Conservation (phyloP, 2,888 invertebrate genomes). For the Aphodius granarius region DNA sequence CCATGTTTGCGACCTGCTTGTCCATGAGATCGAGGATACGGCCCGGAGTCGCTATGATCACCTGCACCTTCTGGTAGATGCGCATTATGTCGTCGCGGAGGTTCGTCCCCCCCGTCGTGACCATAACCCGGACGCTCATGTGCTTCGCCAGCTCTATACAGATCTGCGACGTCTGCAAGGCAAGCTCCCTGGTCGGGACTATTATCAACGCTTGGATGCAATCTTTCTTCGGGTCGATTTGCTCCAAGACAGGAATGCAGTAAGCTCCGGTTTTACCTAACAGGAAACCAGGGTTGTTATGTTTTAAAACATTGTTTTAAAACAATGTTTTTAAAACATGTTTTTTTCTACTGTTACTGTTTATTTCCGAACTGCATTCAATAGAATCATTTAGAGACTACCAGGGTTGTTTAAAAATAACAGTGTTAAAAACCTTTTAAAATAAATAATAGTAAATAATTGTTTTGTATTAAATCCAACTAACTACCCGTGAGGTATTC, state of each 20-base stretch:
- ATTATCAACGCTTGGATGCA: conserved; percentile 97
- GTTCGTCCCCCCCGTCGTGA: conserved; percentile 98
- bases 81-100: conserved; percentile 99
- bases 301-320: no score
- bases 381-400: no score
- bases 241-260: conserved; percentile 97
- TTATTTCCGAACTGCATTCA: no score
- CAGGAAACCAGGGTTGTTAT: no score
- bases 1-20: conserved; percentile 86
- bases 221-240: conserved; percentile 87
- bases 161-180: conserved; percentile 98
- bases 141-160: conserved; percentile 99
- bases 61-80: conserved; percentile 98
- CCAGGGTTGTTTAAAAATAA: no score
- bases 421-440: no score
- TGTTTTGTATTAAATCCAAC: no score
- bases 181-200: conserved; percentile 98
- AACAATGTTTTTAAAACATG: no score
- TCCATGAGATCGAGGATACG: conserved; percentile 99
- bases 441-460: no score
- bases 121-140: conserved; percentile 97
- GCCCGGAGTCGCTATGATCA: conserved; percentile 98
- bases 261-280: conserved; percentile 94
- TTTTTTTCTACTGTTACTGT: no score
- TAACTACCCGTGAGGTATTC: no score